Evolutionary conservation across 2,888 invertebrate genomes (phyloP), one percentile per base, ranked within the genome.

Genomic region (Liopterus haemorrhoidalis): DNA sequence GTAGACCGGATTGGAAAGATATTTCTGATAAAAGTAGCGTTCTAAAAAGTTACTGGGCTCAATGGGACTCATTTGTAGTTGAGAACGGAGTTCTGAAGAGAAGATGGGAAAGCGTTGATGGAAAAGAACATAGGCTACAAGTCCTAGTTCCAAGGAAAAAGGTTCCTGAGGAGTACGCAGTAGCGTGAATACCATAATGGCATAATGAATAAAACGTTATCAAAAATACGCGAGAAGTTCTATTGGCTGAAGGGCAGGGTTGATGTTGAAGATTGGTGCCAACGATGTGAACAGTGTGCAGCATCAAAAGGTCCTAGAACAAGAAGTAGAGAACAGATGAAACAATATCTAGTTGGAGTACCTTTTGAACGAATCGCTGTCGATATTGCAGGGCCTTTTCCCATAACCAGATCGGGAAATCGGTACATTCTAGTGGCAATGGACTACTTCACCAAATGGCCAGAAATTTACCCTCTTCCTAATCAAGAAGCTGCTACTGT

Each of bases 191-290:
- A n/a, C n/a, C n/a, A n/a, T n/a, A n/a, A n/a, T n/a, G n/a, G n/a
- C n/a, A n/a, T n/a, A n/a, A n/a, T n/a, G n/a, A n/a, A n/a, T n/a
- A n/a, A n/a, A n/a, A n/a, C n/a, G n/a, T n/a, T n/a, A n/a, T n/a
- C n/a, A n/a, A n/a, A n/a, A n/a, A n/a, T n/a, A n/a, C n/a, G n/a
- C n/a, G n/a, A n/a, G n/a, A n/a, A n/a, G n/a, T n/a, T n/a, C n/a
- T n/a, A n/a, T n/a, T n/a, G n/a, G n/a, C n/a, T 22, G 2, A 25
- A 45, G 35, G 30, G 24, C 19, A 22, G 12, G 18, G 31, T 28
- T 38, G 35, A 41, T 21, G 41, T 46, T 8, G 43, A 41, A n/a
- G 43, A 43, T 11, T 44, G 40, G 6, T n/a, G n/a, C n/a, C n/a
- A n/a, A n/a, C n/a, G n/a, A n/a, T n/a, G n/a, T n/a, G n/a, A n/a